Evolutionary conservation across 2,888 invertebrate species (phyloP).

Genomic region (Candidula unifasciata): DNA sequence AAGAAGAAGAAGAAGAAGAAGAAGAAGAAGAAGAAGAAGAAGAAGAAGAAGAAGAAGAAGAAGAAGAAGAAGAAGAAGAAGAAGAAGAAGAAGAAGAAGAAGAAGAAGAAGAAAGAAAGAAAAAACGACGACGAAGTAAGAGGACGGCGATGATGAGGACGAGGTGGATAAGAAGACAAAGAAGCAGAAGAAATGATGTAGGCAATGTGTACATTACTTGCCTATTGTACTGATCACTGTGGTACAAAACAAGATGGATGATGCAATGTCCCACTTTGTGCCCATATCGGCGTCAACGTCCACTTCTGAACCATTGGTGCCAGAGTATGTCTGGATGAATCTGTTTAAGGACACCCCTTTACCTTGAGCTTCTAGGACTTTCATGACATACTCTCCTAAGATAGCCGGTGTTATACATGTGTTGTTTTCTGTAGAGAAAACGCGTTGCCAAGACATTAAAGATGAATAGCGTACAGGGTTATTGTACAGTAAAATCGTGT

Average conservation of each 20-base stretch:
- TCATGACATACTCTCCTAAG: slow-evolving; percentile 37
- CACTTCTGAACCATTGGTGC: not conserved
- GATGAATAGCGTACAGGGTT: not conserved
- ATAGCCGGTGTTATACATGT: slow-evolving; percentile 33
- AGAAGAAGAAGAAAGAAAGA: not conserved
- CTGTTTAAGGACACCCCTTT: slow-evolving; percentile 44
- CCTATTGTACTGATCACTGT: slow-evolving; percentile 58
- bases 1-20: not conserved
- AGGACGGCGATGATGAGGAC: not conserved
- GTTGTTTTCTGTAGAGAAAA: slow-evolving; percentile 45
- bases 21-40: not conserved
- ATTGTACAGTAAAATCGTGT: no score
- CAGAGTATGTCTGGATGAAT: not conserved
- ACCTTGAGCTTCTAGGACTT: slow-evolving; percentile 26
- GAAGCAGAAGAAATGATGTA: not conserved
- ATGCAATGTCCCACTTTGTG: slow-evolving; percentile 54
- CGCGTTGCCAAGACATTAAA: not conserved
- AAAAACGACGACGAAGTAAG: not conserved
- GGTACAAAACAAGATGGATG: slow-evolving; percentile 53
- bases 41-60: not conserved
- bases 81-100: not conserved
- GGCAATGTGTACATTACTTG: not conserved
- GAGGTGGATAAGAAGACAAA: not conserved
- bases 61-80: not conserved
- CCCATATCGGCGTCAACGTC: slow-evolving; percentile 15